Evolutionary conservation across 2,797 vertebrate species (phyloP).

Genomic region (Emys orbicularis): DNA sequence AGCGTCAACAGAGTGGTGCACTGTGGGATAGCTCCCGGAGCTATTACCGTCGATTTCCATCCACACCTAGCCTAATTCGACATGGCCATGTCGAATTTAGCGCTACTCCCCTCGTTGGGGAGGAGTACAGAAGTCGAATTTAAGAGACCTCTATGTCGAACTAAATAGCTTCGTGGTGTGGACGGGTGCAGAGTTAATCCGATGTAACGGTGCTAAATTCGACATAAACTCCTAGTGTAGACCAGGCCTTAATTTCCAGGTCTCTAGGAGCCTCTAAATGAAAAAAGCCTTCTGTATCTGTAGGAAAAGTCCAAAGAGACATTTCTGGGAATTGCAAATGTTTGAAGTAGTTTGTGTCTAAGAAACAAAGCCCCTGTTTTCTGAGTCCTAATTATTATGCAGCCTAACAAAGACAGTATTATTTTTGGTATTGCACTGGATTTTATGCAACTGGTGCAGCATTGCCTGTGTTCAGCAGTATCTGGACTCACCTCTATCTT

Average conservation of each 20-base stretch:
- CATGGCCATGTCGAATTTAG: too few relatives aligned
- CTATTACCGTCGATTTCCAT: too few relatives aligned
- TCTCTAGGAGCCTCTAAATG: neutral
- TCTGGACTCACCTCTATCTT: neutral
- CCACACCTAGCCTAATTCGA: too few relatives aligned
- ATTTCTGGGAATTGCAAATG: neutral
- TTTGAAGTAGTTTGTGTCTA: neutral
- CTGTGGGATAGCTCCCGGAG: too few relatives aligned
- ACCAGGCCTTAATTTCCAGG: neutral
- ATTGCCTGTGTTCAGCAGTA: fast-evolving
- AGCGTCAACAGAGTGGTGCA: too few relatives aligned
- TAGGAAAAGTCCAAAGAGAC: neutral
- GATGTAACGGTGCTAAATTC: too few relatives aligned
- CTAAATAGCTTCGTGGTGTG: too few relatives aligned
- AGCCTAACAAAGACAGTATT: neutral
- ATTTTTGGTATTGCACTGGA: neutral
- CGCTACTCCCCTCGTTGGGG: too few relatives aligned
- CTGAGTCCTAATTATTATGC: neutral
- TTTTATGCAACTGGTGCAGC: fast-evolving
- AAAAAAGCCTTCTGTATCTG: neutral
- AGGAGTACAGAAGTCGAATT: too few relatives aligned
- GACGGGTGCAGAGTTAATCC: too few relatives aligned
- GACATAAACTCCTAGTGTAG: too few relatives aligned
- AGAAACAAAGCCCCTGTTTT: conserved; percentile 21
- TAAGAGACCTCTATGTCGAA: too few relatives aligned